Evolutionary conservation across 2,113 vertebrate species (phyloP).

Genomic region (Calyptommatus sinebrachiatus): DNA sequence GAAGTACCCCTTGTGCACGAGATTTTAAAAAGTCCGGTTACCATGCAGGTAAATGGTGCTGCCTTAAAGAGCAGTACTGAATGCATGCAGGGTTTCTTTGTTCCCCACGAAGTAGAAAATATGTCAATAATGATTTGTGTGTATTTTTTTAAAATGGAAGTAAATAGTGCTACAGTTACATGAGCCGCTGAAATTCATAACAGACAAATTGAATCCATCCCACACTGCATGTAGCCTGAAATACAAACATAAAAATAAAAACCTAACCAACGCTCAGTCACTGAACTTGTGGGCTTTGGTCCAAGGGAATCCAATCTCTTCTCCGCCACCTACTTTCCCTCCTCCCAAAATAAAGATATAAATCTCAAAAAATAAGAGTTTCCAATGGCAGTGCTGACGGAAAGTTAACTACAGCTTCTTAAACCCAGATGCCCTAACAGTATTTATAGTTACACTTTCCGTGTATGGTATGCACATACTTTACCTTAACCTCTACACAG

Average conservation of each 20-base stretch:
- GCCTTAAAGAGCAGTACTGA: neutral
- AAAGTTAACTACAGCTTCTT: conserved; percentile 54
- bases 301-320: conserved; percentile 61
- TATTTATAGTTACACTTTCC: conserved; percentile 57
- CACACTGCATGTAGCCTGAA: conserved; percentile 46
- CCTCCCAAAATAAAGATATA: conserved; percentile 27
- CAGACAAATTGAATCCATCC: conserved; percentile 64
- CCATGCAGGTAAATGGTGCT: neutral
- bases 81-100: neutral
- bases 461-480: conserved; percentile 41
- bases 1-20: neutral
- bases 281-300: conserved; percentile 56
- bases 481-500: conserved; percentile 54
- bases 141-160: conserved; percentile 25
- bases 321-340: conserved; percentile 22
- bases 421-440: conserved; percentile 53
- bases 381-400: conserved; percentile 57
- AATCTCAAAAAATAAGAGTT: conserved; percentile 54
- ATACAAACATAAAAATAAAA: conserved; percentile 59
- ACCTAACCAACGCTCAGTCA: conserved; percentile 44
- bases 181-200: conserved; percentile 61
- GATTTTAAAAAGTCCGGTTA: neutral
- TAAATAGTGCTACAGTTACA: conserved; percentile 53
- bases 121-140: conserved; percentile 12
- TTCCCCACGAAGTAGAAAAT: conserved; percentile 30